Percentiles rank a stretch among this genome's conserved stretches.
phyloP scores from a whole-genome alignment of 1,140 invertebrate species.

The Glomeris maerens region DNA sequence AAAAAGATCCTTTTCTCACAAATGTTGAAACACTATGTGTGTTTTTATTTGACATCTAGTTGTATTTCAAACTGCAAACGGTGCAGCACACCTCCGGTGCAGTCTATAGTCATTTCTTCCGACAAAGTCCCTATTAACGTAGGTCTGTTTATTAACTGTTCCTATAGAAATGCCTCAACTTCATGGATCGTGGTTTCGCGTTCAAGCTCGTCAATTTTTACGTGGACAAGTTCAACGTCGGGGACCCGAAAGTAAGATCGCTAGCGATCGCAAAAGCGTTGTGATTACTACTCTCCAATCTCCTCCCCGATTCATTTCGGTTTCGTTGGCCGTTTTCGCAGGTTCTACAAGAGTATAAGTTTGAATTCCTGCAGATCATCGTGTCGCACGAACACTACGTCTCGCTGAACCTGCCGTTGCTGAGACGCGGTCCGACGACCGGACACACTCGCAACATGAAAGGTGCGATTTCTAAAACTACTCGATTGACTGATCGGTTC shows the following conservation, averaged over 20 bases:
- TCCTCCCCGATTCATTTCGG: too few relatives aligned
- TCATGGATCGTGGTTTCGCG: slow-evolving; percentile 87
- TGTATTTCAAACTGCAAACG: too few relatives aligned
- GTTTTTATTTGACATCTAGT: too few relatives aligned
- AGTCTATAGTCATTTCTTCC: too few relatives aligned
- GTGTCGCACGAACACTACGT: slow-evolving; percentile 88
- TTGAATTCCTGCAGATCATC: slow-evolving; percentile 76
- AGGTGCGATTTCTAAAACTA: too few relatives aligned
- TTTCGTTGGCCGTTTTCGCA: slow-evolving; percentile 29
- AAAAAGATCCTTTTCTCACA: slow-evolving; percentile 11
- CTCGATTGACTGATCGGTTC: too few relatives aligned
- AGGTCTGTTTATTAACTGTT: slow-evolving; percentile 6
- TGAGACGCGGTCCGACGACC: slow-evolving; percentile 32
- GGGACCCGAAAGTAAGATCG: slow-evolving; percentile 43
- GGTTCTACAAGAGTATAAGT: slow-evolving; percentile 67
- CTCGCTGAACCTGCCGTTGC: slow-evolving; percentile 67
- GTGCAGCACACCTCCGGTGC: too few relatives aligned
- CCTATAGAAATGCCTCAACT: slow-evolving; percentile 65
- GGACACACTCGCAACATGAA: slow-evolving; percentile 29
- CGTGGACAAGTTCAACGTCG: slow-evolving; percentile 66
- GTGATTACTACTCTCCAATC: neutral
- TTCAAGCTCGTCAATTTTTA: slow-evolving; percentile 75
- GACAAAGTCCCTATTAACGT: neutral
- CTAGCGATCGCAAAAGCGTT: neutral
- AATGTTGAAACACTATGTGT: too few relatives aligned